These are phyloP conservation scores for Poecilia gillii DNA, from an alignment of 2,797 vertebrate species.

Conservation along the genomic window DNA sequence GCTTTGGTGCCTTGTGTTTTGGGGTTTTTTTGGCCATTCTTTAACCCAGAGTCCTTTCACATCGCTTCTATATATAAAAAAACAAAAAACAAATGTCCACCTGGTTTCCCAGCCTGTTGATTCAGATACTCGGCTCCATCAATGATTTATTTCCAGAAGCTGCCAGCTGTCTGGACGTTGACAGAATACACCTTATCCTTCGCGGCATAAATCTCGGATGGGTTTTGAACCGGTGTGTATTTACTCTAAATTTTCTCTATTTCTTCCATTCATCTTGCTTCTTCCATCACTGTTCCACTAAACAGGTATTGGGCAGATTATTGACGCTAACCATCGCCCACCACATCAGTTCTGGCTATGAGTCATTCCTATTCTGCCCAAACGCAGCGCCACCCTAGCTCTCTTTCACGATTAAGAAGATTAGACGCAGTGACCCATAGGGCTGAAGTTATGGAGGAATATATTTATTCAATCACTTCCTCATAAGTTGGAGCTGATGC, in stretches of 20 bases:
- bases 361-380: slow-evolving; percentile 49
- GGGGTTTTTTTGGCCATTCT: neutral
- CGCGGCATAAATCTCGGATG: slow-evolving; percentile 32
- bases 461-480: slow-evolving; percentile 64
- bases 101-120: slow-evolving; percentile 26
- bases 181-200: slow-evolving; percentile 20
- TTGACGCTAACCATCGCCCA: slow-evolving; percentile 46
- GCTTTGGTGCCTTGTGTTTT: too few relatives aligned
- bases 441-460: slow-evolving; percentile 60
- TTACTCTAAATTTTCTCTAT: slow-evolving; percentile 13
- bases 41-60: neutral
- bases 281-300: slow-evolving; percentile 23
- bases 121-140: slow-evolving; percentile 33
- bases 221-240: slow-evolving; percentile 29
- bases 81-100: neutral
- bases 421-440: slow-evolving; percentile 46
- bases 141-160: slow-evolving; percentile 22
- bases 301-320: slow-evolving; percentile 41
- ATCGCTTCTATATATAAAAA: neutral
- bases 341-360: slow-evolving; percentile 55
- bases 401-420: slow-evolving; percentile 62
- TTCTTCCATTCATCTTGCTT: slow-evolving; percentile 38
- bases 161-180: neutral
- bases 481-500: slow-evolving; percentile 47
- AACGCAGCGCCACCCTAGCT: slow-evolving; percentile 37